Evolutionary conservation across 2,113 vertebrate genomes (phyloP), one percentile per base, ranked within the genome.

Genomic region (Piaya cayana): DNA sequence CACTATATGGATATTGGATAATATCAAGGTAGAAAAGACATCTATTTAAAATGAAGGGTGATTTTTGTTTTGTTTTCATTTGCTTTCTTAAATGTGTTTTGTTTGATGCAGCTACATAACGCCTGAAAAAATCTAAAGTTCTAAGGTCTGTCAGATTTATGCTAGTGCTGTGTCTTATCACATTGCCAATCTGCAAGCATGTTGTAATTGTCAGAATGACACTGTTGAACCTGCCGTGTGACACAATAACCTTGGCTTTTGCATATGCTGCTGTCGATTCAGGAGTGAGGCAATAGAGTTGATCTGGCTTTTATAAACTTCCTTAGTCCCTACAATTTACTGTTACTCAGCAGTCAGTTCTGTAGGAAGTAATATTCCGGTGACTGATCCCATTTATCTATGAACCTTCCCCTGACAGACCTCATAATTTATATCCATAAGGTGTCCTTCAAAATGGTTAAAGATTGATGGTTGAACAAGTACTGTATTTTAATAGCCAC

Each of bases 361-460:
- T 81, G 75, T 69, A 93, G 47, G 82, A 95, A 95, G 74, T 69
- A 86, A 95, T 76, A 96, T 90, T 86, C 68, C 6, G 3, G 69
- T 87, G 93, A 90, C 83, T 87, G 91, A 95, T 88, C 34, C 45
- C 94, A 95, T 96, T 91, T 84, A 92, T 97, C 83, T 97, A 21
- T 14, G 70, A 88, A 91, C 91, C 91, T 95, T 96, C 82, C 58
- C 74, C 26, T 95, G 96, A 89, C 85, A 96, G 65, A 86, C n/a
- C 76, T 96, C 86, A 88, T 95, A 90, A 97, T 96, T 97, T 96
- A 96, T 95, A 95, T 65, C 93, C 71, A 29, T 94, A 47, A 94
- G 64, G 37, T 88, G 94, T 97, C 97, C 94, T 96, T 97, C 96
- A 96, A 76, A 92, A 75, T 8, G 60, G 82, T 83, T 85, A 45